A percentile compares a stretch with the other conserved stretches of the same genome.
Evolutionary conservation across 2,797 vertebrate genomes (phyloP).

Genomic region (Champsocephalus gunnari): DNA sequence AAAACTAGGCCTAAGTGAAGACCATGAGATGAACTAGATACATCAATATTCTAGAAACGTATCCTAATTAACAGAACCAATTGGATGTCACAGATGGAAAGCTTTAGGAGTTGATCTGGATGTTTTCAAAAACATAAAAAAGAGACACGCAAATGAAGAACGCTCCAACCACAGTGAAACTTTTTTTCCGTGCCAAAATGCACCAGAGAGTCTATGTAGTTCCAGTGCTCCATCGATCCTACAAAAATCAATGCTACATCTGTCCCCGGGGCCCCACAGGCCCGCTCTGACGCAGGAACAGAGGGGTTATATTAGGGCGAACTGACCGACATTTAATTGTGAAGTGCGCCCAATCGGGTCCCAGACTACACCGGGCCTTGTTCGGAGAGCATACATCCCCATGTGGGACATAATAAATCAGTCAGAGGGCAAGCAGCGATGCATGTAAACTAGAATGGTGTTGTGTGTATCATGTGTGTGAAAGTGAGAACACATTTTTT

Average conservation of each 20-base stretch:
- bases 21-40: conserved; percentile 59
- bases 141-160: conserved; percentile 46
- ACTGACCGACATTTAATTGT: conserved; percentile 69
- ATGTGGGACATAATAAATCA: conserved; percentile 39
- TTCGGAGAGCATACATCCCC: conserved; percentile 49
- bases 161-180: conserved; percentile 38
- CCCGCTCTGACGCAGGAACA: conserved; percentile 70
- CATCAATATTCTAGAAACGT: conserved; percentile 49
- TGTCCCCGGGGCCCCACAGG: conserved; percentile 70
- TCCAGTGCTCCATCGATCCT: conserved; percentile 75
- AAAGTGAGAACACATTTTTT: conserved; percentile 20
- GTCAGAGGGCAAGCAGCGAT: conserved; percentile 26
- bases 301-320: conserved; percentile 75
- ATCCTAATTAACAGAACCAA: conserved; percentile 63
- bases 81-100: conserved; percentile 50
- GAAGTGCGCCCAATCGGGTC: conserved; percentile 62
- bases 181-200: conserved; percentile 52
- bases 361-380: conserved; percentile 48
- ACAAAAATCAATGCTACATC: conserved; percentile 75
- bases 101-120: conserved; percentile 44
- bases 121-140: conserved; percentile 53
- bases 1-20: conserved; percentile 70
- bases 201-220: conserved; percentile 52
- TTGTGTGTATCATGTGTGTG: conserved; percentile 1
- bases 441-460: conserved; percentile 14